These are phyloP conservation scores for Pheucticus melanocephalus DNA, from an alignment of 2,113 vertebrate genomes.

Conservation along the genomic window DNA sequence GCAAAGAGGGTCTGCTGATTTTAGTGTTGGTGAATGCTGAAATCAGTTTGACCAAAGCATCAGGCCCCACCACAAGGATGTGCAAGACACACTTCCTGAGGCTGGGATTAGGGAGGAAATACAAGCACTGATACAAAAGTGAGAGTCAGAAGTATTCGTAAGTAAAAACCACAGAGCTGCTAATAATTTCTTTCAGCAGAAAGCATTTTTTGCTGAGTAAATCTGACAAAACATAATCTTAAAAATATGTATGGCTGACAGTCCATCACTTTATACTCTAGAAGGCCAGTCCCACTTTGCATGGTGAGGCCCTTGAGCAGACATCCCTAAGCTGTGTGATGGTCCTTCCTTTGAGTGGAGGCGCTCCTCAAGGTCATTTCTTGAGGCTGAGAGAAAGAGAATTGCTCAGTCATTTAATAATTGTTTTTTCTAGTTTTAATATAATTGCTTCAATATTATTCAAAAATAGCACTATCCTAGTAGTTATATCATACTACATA, in stretches of 20 bases:
- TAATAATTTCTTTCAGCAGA: neutral
- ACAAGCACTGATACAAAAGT: neutral
- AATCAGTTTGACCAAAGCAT: neutral
- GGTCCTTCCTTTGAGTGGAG: neutral
- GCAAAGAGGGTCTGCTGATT: neutral
- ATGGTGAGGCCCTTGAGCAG: fast-evolving
- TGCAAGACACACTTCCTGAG: too few species aligned
- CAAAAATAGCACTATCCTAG: neutral
- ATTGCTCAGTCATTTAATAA: neutral
- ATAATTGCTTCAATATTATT: neutral
- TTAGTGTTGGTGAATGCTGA: neutral
- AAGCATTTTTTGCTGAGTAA: neutral
- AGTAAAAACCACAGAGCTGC: neutral
- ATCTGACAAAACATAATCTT: neutral
- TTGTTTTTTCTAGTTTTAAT: neutral
- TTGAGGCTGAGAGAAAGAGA: neutral
- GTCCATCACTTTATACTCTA: neutral
- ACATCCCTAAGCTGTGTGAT: neutral
- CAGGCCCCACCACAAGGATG: neutral
- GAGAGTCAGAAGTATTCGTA: neutral
- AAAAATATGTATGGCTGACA: neutral
- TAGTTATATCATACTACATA: neutral
- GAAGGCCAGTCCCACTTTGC: neutral
- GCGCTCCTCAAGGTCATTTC: neutral
- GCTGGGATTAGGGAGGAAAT: neutral